Conservation (phyloP, 30 jellyfish, hydroid and myxozoan species). For the Pseudorhiza aurosa region DNA sequence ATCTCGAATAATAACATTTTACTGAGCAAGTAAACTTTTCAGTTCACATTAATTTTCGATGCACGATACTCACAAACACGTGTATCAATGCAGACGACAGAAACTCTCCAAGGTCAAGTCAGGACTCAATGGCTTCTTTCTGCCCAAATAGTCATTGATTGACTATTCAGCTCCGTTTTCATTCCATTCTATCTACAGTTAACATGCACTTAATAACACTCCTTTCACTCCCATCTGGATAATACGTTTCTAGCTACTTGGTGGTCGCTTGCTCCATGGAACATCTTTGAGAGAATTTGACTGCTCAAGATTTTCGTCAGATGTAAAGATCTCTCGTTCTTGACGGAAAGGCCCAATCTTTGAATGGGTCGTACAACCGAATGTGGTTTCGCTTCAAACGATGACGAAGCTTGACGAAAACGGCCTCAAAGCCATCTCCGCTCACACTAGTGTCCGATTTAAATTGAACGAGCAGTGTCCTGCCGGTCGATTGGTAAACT, state of each 20-base stretch:
- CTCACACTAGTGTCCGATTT: slow-evolving; percentile 59
- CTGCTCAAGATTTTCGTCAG: not conserved
- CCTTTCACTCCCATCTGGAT: not conserved
- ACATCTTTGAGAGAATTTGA: not conserved
- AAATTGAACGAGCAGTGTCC: slow-evolving; percentile 18
- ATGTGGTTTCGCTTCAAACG: slow-evolving; percentile 56
- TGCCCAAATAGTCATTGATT: no score
- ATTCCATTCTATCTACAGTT: no score
- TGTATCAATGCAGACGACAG: no score
- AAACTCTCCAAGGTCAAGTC: no score
- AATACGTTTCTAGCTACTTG: not conserved
- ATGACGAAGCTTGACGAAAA: slow-evolving; percentile 9
- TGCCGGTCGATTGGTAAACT: slow-evolving; percentile 51
- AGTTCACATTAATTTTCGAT: no score
- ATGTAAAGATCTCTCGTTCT: slow-evolving; percentile 49
- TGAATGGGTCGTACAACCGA: slow-evolving; percentile 51
- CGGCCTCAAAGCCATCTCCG: slow-evolving; percentile 57
- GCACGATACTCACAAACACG: no score
- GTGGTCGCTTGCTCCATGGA: not conserved
- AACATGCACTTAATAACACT: no score
- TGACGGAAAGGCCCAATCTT: slow-evolving; percentile 40
- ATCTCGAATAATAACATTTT: no score
- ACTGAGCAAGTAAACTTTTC: no score
- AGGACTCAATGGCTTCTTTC: no score
- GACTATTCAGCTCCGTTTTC: no score